Evolutionary conservation across 2,888 invertebrate species (phyloP), one percentile per base, ranked within the genome.

Genomic region (Odontocerum albicorne): DNA sequence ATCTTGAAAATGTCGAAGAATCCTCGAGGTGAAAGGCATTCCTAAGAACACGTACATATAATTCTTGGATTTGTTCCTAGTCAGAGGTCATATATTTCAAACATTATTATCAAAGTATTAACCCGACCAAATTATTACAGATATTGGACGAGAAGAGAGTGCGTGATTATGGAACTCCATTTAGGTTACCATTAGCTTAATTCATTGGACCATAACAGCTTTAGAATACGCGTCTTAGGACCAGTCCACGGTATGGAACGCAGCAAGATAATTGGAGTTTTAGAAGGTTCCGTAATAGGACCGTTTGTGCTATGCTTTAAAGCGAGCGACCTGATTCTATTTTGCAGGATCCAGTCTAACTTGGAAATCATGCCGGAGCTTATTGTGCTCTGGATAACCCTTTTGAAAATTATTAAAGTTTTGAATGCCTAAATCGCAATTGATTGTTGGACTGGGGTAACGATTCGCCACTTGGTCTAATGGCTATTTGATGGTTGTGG

Each of bases 371-470:
- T 32, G 20, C 21, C 8, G 19, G 6, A 10, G 22, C 22, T 35
- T 36, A 47, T 47, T 47, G 47, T 47, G 20, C 17, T 22, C 22
- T n/a, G 16, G 22, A 16, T 47, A 36, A 36, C 45, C 45, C 45
- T 19, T 45, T 45, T 45, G 32, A 20, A 10, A 12, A 20, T n/a
- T 8, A 21, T 31, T 20, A 22, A 46, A 16, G 36, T 35, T 36
- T 16, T 6, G 44, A 3, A 22, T 36, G 20, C 20, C 22, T 15
- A 45, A 47, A 38, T 47, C 12, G 2, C 17, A 13, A 46, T 36
- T 3, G 36, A 22, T 22, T 47, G 17, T 22, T 47, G 10, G 4
- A 1, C 21, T 4, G 4, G 13, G n/a, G 22, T 17, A 13, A 15
- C 20, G 27, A 36, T 22, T 36, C 33, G 21, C 15, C 6, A 44